Percentiles rank a stretch among this genome's conserved stretches.
phyloP scores from a whole-genome alignment of 1,140 invertebrate genomes.

The Capitella teleta region DNA sequence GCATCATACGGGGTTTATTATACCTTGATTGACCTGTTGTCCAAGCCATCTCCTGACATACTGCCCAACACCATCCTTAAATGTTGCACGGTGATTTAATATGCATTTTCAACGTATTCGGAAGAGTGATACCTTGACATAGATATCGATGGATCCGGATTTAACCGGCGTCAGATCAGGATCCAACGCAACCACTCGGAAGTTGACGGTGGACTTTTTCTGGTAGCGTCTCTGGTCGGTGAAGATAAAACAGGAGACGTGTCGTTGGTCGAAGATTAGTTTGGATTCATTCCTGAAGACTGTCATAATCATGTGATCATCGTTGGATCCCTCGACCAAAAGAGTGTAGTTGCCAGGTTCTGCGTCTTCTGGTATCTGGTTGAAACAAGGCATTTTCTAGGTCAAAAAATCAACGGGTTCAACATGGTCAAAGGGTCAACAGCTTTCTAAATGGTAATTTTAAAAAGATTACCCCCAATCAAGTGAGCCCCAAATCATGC shows the following conservation, averaged over 20 bases:
- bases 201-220: slow-evolving; percentile 54
- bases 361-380: not conserved
- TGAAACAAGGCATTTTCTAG: not conserved
- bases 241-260: slow-evolving; percentile 74
- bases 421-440: no score
- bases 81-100: no score
- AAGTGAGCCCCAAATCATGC: no score
- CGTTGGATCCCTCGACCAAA: slow-evolving; percentile 62
- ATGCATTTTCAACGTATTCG: no score
- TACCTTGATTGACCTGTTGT: slow-evolving; percentile 1
- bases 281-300: slow-evolving; percentile 36
- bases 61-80: slow-evolving; percentile 2
- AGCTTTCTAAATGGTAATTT: no score
- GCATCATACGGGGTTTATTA: no score
- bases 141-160: not conserved
- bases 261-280: slow-evolving; percentile 33
- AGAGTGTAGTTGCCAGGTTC: slow-evolving; percentile 66
- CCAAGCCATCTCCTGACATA: not conserved
- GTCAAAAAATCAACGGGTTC: no score
- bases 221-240: slow-evolving; percentile 90
- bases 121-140: not conserved
- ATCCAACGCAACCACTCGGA: not conserved
- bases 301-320: slow-evolving; percentile 16
- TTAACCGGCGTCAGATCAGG: not conserved
- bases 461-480: no score